Evolutionary conservation across 2,888 invertebrate genomes (phyloP), one percentile per base, ranked within the genome.

Genomic region (Lymantria monacha): DNA sequence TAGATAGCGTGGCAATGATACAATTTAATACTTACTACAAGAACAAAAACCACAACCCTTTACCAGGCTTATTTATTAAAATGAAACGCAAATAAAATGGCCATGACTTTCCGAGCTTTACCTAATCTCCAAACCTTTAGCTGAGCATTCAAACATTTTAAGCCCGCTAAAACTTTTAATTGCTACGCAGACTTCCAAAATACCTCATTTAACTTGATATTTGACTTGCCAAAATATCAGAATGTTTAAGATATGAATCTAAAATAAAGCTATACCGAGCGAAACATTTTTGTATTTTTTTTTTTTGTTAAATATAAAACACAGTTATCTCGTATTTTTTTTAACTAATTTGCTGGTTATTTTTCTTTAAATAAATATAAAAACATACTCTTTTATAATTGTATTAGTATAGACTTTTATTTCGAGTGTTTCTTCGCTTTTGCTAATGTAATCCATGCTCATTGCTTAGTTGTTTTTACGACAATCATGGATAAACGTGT

Each of bases 81-180:
- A 33, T 33, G 38, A 12, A 38, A 38, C 38, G 7, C n/a, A 38
- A 38, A 38, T n/a, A n/a, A 38, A 38, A 38, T 38, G 38, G 38
- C 38, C 12, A 38, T 38, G 14, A 41, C 13, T 46, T 31, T 41
- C 14, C n/a, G 31, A 41, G 31, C 36, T 46, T 36, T n/a, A 46
- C 40, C 31, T 46, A 46, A 46, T 41, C 41, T 41, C 11, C 46
- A 12, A 12, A 41, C 41, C 13, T 46, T 46, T 30, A 31, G 14
- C 30, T 41, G 46, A 43, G 15, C 42, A 43, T 48, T 51, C 44
- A 44, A 48, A 42, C 38, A 42, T 48, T 51, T 44, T 41, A 47
- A 51, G 41, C 40, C 12, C 44, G 44, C 41, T 13, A 14, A 41
- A 51, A 51, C 44, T 51, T 51, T 51, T 51, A 51, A 51, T 51